These are phyloP conservation scores for Protodeltote pygarga DNA, from an alignment of 2,888 invertebrate species.

Conservation along the genomic window DNA sequence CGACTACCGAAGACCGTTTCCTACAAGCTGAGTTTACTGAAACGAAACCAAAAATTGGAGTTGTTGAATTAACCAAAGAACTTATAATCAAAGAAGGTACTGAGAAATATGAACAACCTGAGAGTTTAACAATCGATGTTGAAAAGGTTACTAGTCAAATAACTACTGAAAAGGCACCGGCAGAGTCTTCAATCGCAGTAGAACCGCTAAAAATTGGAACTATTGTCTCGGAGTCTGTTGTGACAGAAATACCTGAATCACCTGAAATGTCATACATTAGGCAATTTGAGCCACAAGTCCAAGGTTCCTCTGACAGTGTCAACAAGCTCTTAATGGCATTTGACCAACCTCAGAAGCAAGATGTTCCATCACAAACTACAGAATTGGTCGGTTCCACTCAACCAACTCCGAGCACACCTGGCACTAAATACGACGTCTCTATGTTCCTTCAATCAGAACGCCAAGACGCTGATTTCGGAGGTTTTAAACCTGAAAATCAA, in stretches of 20 bases:
- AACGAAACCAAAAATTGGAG: slow-evolving; percentile 31
- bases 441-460: slow-evolving; percentile 73
- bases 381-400: slow-evolving; percentile 33
- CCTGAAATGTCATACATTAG: slow-evolving; percentile 64
- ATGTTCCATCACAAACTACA: slow-evolving; percentile 56
- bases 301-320: slow-evolving; percentile 61
- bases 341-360: slow-evolving; percentile 70
- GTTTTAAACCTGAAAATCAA: slow-evolving; percentile 37
- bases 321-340: slow-evolving; percentile 55
- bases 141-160: slow-evolving; percentile 46
- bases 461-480: slow-evolving; percentile 60
- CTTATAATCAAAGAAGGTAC: slow-evolving; percentile 48
- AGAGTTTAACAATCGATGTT: slow-evolving; percentile 8
- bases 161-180: slow-evolving; percentile 50
- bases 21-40: slow-evolving; percentile 35
- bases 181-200: slow-evolving; percentile 58
- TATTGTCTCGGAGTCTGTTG: slow-evolving; percentile 59
- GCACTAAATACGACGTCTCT: slow-evolving; percentile 57
- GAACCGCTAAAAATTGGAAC: slow-evolving; percentile 61
- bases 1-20: slow-evolving; percentile 37
- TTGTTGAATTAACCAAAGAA: slow-evolving; percentile 48
- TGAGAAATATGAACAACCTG: slow-evolving; percentile 21
- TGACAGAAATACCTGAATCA: slow-evolving; percentile 48
- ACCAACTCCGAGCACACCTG: slow-evolving; percentile 36
- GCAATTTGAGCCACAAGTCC: slow-evolving; percentile 60